Percentiles rank a stretch among this genome's conserved stretches.
Evolutionary conservation across 2,797 vertebrate genomes (phyloP).

Genomic region (Pseudomugil tenellus): DNA sequence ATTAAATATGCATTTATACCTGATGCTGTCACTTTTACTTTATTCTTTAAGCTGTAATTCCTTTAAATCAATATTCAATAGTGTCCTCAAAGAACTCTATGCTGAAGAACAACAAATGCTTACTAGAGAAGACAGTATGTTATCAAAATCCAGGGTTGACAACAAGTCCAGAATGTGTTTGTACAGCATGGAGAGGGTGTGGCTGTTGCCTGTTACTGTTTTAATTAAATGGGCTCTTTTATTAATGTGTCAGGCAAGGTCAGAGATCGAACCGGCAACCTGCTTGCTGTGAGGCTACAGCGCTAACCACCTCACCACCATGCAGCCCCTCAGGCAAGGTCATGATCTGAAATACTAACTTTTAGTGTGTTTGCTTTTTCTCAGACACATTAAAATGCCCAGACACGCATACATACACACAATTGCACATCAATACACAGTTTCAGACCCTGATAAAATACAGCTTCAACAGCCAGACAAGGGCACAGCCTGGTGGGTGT

Average conservation of each 20-base stretch:
- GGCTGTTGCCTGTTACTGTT: slow-evolving; percentile 17
- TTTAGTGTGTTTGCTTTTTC: background rate
- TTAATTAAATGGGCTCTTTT: slow-evolving; percentile 32
- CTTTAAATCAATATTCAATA: too few relatives aligned
- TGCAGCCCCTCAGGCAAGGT: too few relatives aligned
- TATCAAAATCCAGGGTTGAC: slow-evolving; percentile 49
- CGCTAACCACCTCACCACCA: too few relatives aligned
- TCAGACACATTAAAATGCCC: background rate
- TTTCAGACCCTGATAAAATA: background rate
- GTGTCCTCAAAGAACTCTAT: slow-evolving; percentile 51
- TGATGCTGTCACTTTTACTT: background rate
- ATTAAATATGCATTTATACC: slow-evolving; percentile 1
- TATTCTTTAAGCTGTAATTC: slow-evolving; percentile 1
- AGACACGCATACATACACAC: background rate
- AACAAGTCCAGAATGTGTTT: slow-evolving; percentile 31
- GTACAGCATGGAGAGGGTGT: background rate
- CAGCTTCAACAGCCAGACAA: slow-evolving; percentile 26
- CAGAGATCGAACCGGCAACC: too few relatives aligned
- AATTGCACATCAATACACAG: background rate
- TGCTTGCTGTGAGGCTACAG: too few relatives aligned
- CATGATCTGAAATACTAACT: slow-evolving; percentile 20
- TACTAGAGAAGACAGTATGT: slow-evolving; percentile 45
- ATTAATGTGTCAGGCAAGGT: slow-evolving; percentile 8
- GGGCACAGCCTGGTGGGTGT: slow-evolving; percentile 52
- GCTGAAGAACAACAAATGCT: slow-evolving; percentile 52